Evolutionary conservation across 2,797 vertebrate species (phyloP).

Genomic region (Spatula versicolor): DNA sequence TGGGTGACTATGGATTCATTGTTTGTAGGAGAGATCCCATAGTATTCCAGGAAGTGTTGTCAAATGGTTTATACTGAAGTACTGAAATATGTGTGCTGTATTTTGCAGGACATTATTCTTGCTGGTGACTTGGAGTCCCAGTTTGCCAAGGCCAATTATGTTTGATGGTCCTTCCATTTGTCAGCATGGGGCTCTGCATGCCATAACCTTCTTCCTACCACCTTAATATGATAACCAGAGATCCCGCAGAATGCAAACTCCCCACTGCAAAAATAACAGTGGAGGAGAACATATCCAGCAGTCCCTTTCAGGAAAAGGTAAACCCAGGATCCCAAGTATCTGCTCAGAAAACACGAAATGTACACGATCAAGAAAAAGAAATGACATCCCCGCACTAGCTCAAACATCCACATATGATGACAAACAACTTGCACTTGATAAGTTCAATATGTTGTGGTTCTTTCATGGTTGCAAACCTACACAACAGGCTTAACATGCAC

Average conservation of each 20-base stretch:
- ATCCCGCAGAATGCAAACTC: not conserved
- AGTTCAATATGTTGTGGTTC: not conserved
- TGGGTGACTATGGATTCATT: fast-evolving
- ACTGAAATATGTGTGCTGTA: not conserved
- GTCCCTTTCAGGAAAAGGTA: not conserved
- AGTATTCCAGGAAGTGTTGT: not conserved
- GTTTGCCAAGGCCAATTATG: not conserved
- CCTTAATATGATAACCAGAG: not conserved
- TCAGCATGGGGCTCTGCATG: not conserved
- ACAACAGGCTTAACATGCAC: not conserved
- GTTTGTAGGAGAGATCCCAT: not conserved
- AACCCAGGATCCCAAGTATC: not conserved
- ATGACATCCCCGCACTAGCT: not conserved
- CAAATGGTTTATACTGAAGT: not conserved
- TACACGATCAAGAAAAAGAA: not conserved
- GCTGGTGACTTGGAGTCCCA: not conserved
- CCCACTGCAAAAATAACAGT: not conserved
- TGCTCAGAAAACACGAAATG: not conserved
- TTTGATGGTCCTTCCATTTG: not conserved
- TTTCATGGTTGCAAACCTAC: not conserved
- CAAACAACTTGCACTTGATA: not conserved
- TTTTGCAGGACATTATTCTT: not conserved
- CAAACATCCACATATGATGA: not conserved
- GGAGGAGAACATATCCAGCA: not conserved
- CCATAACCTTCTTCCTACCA: not conserved